Base-by-base conservation (phyloP, 2,113 vertebrate species). In the Charina bottae region DNA sequence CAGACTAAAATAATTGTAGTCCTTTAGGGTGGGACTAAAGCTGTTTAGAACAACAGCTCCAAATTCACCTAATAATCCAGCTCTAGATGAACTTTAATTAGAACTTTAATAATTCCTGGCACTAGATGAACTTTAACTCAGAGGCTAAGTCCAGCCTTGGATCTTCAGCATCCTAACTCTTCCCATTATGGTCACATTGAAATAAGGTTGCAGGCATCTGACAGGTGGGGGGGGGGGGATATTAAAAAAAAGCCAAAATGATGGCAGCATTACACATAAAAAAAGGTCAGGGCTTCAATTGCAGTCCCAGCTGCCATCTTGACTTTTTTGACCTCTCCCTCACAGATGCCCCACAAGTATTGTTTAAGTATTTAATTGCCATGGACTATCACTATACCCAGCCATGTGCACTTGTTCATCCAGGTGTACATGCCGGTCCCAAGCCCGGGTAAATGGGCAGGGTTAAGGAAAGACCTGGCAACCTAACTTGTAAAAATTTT, bases 1-100 rank as follows among this genome's bases (percentile, higher is more conserved):
- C 89, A 97, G 95, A 97, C 95, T 93, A 93, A 93, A 94, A 91
- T 1, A 93, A 95, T 92, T 95, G 89, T 95, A 95, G 90, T 95
- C 94, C 94, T 46, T 0, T 89, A 94, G 94, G 84, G 94, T 96
- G 93, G 94, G 94, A 42, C 95, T 97, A 42, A 42, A 42, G 42
- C 42, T 42, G 42, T 94, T 96, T 93, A 94, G 24, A 93, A 95
- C 78, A 0, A 0, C 90, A 90, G 55, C 88, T 94, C 85, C 93
- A 92, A 72, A 93, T 64, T 87, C 89, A 83, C 88, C 87, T 64
- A 93, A 92, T 88, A 83, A 58, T 88, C 89, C 46, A 92, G 46
- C 28, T 54, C 54, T n/a, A 2, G 3, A 26, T 55, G 19, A 72
- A 19, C 85, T 92, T 33, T 68, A 87, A 87, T 59, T 83, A 28